phyloP scores from a whole-genome alignment of 2,113 vertebrate species.

The Centropristis striata region DNA sequence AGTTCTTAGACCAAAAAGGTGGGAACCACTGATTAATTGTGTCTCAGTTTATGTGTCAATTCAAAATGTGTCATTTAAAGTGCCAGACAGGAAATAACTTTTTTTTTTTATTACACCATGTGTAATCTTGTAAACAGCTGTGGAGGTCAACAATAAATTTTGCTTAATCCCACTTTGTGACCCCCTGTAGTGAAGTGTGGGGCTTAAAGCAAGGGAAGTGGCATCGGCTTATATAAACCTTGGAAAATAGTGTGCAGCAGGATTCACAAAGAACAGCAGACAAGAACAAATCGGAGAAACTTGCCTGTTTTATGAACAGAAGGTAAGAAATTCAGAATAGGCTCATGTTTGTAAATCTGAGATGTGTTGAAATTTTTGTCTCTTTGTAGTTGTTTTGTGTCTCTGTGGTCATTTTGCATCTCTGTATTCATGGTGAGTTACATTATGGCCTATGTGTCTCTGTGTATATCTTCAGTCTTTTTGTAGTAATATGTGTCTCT shows the following conservation, averaged over 20 bases:
- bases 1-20: too few species aligned
- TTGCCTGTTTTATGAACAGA: not conserved
- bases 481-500: too few species aligned
- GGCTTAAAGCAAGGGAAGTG: not conserved
- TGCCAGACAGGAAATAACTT: not conserved
- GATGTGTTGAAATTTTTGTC: not conserved
- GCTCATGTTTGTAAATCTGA: not conserved
- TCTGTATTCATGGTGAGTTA: too few species aligned
- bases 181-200: constrained; percentile 58
- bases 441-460: too few species aligned
- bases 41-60: not conserved
- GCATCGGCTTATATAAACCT: constrained; percentile 53
- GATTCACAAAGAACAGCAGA: constrained; percentile 18
- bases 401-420: too few species aligned
- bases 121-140: constrained; percentile 44
- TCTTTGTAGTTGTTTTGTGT: too few species aligned
- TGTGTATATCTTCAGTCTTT: too few species aligned
- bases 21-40: too few species aligned
- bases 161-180: constrained; percentile 66
- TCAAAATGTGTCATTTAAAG: not conserved
- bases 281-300: constrained; percentile 1
- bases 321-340: constrained; percentile 39
- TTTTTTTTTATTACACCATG: too few species aligned
- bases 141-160: constrained; percentile 31
- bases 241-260: not conserved